Conservation (phyloP, 2,113 vertebrate genomes). For the Butorides virescens region DNA sequence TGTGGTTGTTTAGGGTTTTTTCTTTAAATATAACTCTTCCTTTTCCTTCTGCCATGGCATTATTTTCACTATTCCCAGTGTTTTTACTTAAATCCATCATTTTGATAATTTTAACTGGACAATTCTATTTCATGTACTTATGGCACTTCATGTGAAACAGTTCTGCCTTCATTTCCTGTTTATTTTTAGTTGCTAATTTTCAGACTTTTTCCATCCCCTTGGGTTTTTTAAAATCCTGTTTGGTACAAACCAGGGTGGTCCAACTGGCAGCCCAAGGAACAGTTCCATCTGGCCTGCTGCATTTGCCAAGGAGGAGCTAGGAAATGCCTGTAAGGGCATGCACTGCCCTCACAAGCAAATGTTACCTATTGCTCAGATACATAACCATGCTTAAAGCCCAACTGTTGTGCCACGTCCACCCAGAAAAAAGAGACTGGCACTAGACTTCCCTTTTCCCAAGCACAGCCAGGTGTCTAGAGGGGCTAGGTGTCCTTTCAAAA, state of each 20-base stretch:
- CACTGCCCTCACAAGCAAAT: conserved; percentile 21
- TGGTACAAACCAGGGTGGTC: conserved; percentile 66
- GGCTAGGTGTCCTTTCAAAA: neutral
- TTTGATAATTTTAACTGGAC: conserved; percentile 32
- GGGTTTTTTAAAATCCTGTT: conserved; percentile 59
- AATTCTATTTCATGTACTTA: conserved; percentile 30
- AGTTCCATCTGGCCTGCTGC: conserved; percentile 62
- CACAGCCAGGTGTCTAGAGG: neutral
- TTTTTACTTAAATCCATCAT: conserved; percentile 27
- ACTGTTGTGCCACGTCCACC: neutral
- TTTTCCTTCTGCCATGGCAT: neutral
- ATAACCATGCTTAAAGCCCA: neutral
- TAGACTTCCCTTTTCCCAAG: neutral
- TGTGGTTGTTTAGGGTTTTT: neutral
- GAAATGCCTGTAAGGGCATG: conserved; percentile 44
- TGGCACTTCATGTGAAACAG: conserved; percentile 18
- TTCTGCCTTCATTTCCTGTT: conserved; percentile 62
- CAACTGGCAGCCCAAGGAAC: conserved; percentile 67
- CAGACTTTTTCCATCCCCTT: conserved; percentile 55
- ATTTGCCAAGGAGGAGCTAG: conserved; percentile 62
- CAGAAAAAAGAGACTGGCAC: neutral
- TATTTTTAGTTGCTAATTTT: conserved; percentile 67
- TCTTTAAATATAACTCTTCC: neutral
- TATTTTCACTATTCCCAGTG: neutral
- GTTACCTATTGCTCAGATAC: conserved; percentile 11